These are phyloP conservation scores for Acropternis orthonyx DNA, from an alignment of 2,797 vertebrate species.

Conservation along the genomic window DNA sequence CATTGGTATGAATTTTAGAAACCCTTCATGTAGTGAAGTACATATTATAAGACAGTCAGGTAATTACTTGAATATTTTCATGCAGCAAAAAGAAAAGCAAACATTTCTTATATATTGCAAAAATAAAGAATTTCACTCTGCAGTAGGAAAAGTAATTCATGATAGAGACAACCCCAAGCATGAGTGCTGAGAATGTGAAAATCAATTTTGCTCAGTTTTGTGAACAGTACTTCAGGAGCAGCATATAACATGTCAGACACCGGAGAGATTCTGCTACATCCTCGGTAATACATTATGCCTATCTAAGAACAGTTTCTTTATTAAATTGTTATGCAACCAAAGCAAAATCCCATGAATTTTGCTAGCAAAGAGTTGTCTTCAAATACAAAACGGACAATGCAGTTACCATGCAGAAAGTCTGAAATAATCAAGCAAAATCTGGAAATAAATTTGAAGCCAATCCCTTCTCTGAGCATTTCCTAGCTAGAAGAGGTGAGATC, in stretches of 20 bases:
- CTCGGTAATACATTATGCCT: neutral
- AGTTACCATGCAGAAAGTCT: neutral
- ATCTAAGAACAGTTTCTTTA: neutral
- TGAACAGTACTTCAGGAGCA: neutral
- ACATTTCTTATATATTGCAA: neutral
- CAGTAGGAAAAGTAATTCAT: neutral
- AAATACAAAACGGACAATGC: neutral
- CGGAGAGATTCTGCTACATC: neutral
- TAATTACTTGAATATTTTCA: neutral
- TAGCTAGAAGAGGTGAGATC: neutral
- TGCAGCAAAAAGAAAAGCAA: neutral
- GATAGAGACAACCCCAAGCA: fast-evolving
- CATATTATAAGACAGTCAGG: neutral
- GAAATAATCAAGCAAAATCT: neutral
- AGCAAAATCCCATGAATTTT: neutral
- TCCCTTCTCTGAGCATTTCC: neutral
- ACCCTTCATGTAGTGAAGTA: neutral
- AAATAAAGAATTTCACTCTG: neutral
- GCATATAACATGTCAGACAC: neutral
- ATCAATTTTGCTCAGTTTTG: neutral
- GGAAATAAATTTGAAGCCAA: conserved; percentile 28
- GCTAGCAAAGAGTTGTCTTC: neutral
- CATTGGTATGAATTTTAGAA: neutral
- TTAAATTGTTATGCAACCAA: neutral
- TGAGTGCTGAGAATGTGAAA: neutral